Evolutionary conservation across 2,888 invertebrate species (phyloP).

Genomic region (Cheilosia variabilis): DNA sequence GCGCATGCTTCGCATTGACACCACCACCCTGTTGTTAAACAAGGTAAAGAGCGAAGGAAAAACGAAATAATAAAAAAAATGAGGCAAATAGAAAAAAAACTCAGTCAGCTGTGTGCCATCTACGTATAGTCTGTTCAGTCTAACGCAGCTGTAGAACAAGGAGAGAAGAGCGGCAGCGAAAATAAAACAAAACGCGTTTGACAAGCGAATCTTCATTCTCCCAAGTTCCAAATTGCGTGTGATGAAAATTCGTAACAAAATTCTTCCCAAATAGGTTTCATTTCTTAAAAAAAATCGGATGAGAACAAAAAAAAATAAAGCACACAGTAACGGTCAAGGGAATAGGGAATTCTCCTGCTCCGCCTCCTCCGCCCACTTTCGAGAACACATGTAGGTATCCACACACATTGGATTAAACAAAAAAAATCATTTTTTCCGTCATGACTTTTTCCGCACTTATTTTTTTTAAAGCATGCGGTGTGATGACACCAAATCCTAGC

Average conservation of each 20-base stretch:
- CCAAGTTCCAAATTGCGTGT: neutral
- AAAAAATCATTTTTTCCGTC: slow-evolving; percentile 9
- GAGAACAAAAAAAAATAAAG: neutral
- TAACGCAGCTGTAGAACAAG: slow-evolving; percentile 2
- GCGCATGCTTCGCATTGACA: slow-evolving; percentile 56
- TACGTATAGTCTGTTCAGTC: slow-evolving; percentile 22
- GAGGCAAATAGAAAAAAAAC: slow-evolving; percentile 32
- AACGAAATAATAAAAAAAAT: slow-evolving; percentile 6
- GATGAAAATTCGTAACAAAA: neutral
- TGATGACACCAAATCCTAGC: slow-evolving; percentile 47
- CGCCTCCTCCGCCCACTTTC: neutral
- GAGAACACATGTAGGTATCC: slow-evolving; percentile 14
- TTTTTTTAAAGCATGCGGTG: slow-evolving; percentile 66
- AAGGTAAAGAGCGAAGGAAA: slow-evolving; percentile 52
- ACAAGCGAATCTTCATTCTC: slow-evolving; percentile 20
- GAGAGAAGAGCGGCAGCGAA: slow-evolving; percentile 8
- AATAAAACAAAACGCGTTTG: slow-evolving; percentile 41
- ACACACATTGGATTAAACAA: slow-evolving; percentile 9
- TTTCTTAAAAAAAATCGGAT: neutral
- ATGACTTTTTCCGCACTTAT: slow-evolving; percentile 66
- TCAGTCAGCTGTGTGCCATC: slow-evolving; percentile 62
- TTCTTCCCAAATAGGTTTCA: neutral
- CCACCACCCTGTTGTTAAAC: slow-evolving; percentile 69
- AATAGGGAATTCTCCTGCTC: slow-evolving; percentile 7
- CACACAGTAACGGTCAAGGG: slow-evolving; percentile 7